Base-by-base conservation (phyloP, 2,888 invertebrate species). In the Clanis bilineata region DNA sequence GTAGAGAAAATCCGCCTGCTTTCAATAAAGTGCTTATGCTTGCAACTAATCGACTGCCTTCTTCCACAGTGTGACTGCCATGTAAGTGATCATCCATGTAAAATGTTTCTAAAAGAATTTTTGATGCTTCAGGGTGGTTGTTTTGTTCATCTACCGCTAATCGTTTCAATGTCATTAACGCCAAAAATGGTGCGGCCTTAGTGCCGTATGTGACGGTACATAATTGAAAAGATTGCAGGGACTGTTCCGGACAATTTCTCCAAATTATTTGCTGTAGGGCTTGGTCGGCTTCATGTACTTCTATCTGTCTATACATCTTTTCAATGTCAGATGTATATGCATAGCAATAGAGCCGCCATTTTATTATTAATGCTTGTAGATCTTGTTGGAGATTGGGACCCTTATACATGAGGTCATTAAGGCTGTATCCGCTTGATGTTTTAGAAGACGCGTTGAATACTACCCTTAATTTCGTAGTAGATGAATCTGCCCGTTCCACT, bases 281-380 rank as follows among this genome's bases (percentile, higher is more conserved):
- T 45, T 59, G 59, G 7, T 60, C 58, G 56, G 18, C 18, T 43
- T 43, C 43, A 18, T 43, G 43, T 2, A 43, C 9, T 18, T 18
- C 18, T 9, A 21, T 43, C 6, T 18, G 18, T 2, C 43, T 18
- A 43, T 12, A 43, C 43, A 43, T 43, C 18, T 21, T 43, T 32
- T 64, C 61, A 1, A 61, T 61, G 15, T 61, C 63, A 0, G 63
- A 57, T 1, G 58, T 63, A 28, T 58, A 61, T 2, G 59, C 63
- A 22, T 28, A 57, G 1, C 36, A 36, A 51, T 58, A 61, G 21
- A 60, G 57, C 22, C 63, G 47, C 63, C 63, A 61, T 41, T 54
- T 36, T 47, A 59, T 15, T 3, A 41, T 6, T 4, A 41, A 18
- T 4, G 41, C 15, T 18, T 41, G 41, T 0, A 41, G 18, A 15